Base-by-base conservation (phyloP, 2,888 invertebrate species). In the Stictocephala bisonia region DNA sequence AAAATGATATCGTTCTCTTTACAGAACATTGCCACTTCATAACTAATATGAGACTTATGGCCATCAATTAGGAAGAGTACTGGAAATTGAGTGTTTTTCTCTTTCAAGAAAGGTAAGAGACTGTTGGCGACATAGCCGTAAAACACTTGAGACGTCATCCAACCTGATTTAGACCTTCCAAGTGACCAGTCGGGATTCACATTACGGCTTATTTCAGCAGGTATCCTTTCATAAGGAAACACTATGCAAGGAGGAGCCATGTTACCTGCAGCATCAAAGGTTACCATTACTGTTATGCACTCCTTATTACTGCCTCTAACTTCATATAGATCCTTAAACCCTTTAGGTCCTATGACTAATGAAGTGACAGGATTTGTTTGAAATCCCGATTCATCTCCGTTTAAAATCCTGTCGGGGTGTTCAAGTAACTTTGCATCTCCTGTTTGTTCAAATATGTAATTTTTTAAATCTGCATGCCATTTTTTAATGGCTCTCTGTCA, bases 41-140 rank as follows among this genome's bases (percentile, higher is more conserved):
- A 58, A 29, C 26, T 58, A 24, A 58, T 58, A 27, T 24, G n/a
- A n/a, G 58, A 58, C 18, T 58, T 58, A 26, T 58, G 58, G 3
- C 58, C 58, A 58, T 58, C 41, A 41, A 41, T 41, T 41, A 41
- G 18, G 18, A 4, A 41, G 18, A 41, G 9, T 18, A 58, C 58
- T 58, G 58, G 72, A 72, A 48, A 31, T n/a, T n/a, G n/a, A 72
- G 60, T 40, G 9, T 72, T 76, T 60, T 74, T 71, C 1, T 40
- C 71, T 18, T 15, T 74, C 20, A 53, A 53, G 9, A 67, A 60
- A 18, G 58, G 66, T 2, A 29, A 60, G 0, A 74, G 40, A 22
- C 53, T 74, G 9, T 72, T 72, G 20, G 40, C 64, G n/a, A 41
- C 41, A 4, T 41, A 41, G 2, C 4, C n/a, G 11, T 41, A 41